Base-by-base conservation (phyloP, 2,797 vertebrate species). In the Chromobotia macracanthus region DNA sequence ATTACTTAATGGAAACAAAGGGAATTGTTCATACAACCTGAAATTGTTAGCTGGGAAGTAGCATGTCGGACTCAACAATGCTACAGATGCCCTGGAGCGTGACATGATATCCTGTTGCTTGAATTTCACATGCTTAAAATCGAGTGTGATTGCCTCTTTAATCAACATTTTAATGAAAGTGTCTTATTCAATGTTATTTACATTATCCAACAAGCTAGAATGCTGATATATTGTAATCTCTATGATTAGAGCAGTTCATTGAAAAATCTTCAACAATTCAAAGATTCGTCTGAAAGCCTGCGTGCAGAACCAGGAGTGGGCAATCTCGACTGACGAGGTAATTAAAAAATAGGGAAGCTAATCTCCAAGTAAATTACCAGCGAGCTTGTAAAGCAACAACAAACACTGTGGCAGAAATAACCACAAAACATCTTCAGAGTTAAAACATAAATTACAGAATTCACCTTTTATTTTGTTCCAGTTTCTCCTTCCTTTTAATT, bases 321-420 rank as follows among this genome's bases (percentile, higher is more conserved):
- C 25, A 35, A n/a, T 63, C 8, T n/a, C 7, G 7, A 19, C 64
- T 38, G 44, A 67, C 38, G 46, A 76, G 50, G 31, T 76, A 76
- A 76, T 76, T 76, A 76, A 58, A 44, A 68, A 44, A 1, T 38
- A 56, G 12, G 46, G 55, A 58, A 68, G 25, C 38, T 76, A 16
- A 76, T 76, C 23, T 58, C 16, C 7, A 46, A 68, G 12, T 58
- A 76, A 76, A 76, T 67, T 18, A 31, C 50, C 56, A 5, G 38
- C 56, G 64, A 58, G 38, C 64, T 76, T 46, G 64, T 46, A 64
- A 68, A 64, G 31, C 28, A 76, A 15, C 50, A 55, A 67, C 31
- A 15, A 8, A 67, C 74, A 58, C 19, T 16, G 25, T 56, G 64
- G 51, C 35, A 66, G 11, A 25, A 75, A 61, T 41, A n/a, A 66